Base-by-base conservation (phyloP, 2,113 vertebrate species). In the Leucoraja erinaceus region DNA sequence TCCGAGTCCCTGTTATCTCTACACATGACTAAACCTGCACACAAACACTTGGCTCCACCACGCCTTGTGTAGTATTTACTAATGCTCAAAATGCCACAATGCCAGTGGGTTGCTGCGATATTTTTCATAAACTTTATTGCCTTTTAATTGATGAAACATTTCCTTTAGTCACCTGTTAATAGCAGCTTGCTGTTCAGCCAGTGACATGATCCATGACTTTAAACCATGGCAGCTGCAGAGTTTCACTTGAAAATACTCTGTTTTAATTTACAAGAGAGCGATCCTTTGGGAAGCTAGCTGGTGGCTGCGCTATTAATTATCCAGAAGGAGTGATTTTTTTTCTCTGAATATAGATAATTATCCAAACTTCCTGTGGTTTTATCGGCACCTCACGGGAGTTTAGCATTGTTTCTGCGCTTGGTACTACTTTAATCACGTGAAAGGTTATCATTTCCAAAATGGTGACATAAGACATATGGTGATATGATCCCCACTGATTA, bases 341-440 rank as follows among this genome's bases (percentile, higher is more conserved):
- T 54, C 90, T 72, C 90, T 74, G 90, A 72, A 72, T 91, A 91
- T 91, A 91, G 90, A 91, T 91, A 91, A 91, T 91, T 74, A 91
- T 22, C 90, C 90, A 4, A 91, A 72, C 68, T 91, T 68, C 90
- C 90, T 63, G 47, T 91, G 90, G 68, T 38, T 91, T 91, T 91
- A 91, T 74, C 20, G 54, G 33, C 33, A 72, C 11, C 68, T 70
- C 63, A 72, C 4, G 68, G 90, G 90, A 91, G 90, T 33, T 9
- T 28, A 91, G 66, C 10, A 91, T 72, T 72, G 68, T 91, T 91
- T 91, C 68, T 28, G 90, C 54, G 31, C 38, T 72, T 20, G 33
- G 33, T 22, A 68, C 18, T 4, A 22, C 90, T 91, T 91, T 91
- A 91, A 91, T 91, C 90, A 91, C 11, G 90, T 28, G 20, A 91